A percentile compares a stretch with the other conserved stretches of the same genome.
These are phyloP conservation scores for Sialia sialis DNA, from an alignment of 2,113 vertebrate species.

Conservation along the genomic window DNA sequence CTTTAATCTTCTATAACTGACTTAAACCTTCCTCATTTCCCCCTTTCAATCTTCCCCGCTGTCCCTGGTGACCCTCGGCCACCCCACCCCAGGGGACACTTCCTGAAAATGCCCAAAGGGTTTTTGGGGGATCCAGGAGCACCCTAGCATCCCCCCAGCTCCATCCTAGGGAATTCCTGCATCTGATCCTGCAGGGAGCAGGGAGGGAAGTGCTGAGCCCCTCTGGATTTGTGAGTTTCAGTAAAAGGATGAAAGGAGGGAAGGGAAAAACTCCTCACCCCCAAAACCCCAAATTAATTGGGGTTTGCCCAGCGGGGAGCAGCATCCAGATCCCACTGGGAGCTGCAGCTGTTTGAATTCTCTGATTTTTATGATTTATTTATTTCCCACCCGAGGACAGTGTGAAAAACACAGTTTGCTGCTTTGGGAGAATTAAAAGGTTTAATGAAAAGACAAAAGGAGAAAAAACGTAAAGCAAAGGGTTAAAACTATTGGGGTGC, in stretches of 20 bases:
- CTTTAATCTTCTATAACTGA: background rate
- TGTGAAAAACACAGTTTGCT: too few relatives aligned
- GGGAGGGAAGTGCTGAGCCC: background rate
- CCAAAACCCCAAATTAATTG: rapidly evolving
- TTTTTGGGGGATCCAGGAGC: background rate
- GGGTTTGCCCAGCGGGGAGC: background rate
- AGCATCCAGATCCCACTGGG: background rate
- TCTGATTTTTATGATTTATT: background rate
- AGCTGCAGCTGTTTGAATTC: background rate
- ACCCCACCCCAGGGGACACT: rapidly evolving
- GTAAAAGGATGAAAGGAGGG: background rate
- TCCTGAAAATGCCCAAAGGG: background rate
- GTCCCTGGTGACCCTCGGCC: rapidly evolving
- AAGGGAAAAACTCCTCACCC: background rate
- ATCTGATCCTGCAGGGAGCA: rapidly evolving
- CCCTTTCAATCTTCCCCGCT: background rate
- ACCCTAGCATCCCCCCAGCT: background rate
- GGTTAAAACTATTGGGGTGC: too few relatives aligned
- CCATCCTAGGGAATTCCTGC: background rate
- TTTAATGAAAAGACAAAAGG: too few relatives aligned
- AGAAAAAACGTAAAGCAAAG: too few relatives aligned
- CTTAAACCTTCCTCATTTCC: background rate
- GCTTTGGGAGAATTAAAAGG: too few relatives aligned
- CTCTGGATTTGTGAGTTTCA: rapidly evolving
- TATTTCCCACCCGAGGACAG: background rate